phyloP scores from a whole-genome alignment of 1,140 invertebrate species.

The Luehdorfia chinensis region DNA sequence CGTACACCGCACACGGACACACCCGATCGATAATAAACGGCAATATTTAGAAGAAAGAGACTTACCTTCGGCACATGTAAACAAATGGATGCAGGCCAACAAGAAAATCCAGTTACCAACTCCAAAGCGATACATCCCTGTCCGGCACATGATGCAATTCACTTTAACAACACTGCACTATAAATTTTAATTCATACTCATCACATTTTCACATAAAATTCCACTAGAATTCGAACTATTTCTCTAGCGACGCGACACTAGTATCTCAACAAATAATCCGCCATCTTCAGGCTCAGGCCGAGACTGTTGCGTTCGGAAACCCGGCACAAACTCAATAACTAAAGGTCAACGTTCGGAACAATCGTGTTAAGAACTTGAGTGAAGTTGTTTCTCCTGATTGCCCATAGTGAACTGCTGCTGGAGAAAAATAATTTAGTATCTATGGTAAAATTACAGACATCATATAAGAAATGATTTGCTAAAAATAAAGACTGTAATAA shows the following conservation, averaged over 20 bases:
- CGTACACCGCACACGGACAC: conserved; percentile 8
- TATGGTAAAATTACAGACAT: too few species aligned
- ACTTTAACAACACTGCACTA: conserved; percentile 57
- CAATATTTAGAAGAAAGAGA: conserved; percentile 63
- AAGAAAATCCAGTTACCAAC: conserved; percentile 72
- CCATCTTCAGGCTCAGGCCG: conserved; percentile 55
- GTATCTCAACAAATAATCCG: conserved; percentile 38
- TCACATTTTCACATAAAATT: conserved; percentile 73
- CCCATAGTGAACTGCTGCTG: conserved; percentile 13
- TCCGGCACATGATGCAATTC: conserved; percentile 66
- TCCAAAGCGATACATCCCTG: conserved; percentile 66
- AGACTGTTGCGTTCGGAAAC: conserved; percentile 52
- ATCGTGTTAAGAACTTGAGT: conserved; percentile 38
- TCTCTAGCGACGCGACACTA: conserved; percentile 33
- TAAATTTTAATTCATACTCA: conserved; percentile 71
- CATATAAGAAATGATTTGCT: too few species aligned
- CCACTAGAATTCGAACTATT: conserved; percentile 40
- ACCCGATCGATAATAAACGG: conserved; percentile 59
- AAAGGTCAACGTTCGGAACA: conserved; percentile 69
- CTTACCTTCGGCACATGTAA: conserved; percentile 74
- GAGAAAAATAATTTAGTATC: conserved; percentile 11
- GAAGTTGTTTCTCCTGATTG: conserved; percentile 28
- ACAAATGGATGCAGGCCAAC: conserved; percentile 64
- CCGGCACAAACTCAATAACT: conserved; percentile 66
- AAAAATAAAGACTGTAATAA: too few species aligned